These are phyloP conservation scores for Agrotis ipsilon DNA, from an alignment of 2,888 invertebrate genomes.

Conservation along the genomic window DNA sequence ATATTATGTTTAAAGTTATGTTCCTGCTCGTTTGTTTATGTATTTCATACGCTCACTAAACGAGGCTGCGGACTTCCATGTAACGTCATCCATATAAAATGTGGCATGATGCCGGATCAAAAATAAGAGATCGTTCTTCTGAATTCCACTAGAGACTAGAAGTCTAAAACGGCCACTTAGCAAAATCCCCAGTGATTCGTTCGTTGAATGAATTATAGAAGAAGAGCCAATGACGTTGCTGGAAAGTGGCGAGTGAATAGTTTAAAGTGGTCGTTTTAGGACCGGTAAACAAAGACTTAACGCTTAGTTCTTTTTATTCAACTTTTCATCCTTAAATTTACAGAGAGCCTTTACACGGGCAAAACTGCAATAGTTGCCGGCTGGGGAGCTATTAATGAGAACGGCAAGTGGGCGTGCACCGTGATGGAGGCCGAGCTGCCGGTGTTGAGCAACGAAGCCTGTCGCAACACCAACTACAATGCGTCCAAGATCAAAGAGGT, in stretches of 20 bases:
- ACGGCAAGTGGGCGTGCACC: slow-evolving; percentile 95
- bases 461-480: slow-evolving; percentile 95
- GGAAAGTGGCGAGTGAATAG: too few relatives aligned
- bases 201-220: too few relatives aligned
- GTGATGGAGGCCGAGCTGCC: slow-evolving; percentile 96
- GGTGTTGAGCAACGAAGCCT: slow-evolving; percentile 93
- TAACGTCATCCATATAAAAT: too few relatives aligned
- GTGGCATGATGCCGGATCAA: too few relatives aligned
- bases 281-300: neutral
- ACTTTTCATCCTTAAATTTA: slow-evolving; percentile 30
- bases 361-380: slow-evolving; percentile 94
- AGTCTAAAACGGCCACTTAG: too few relatives aligned
- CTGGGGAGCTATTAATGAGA: slow-evolving; percentile 96
- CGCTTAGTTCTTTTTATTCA: neutral
- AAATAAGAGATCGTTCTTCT: too few relatives aligned
- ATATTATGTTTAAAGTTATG: neutral
- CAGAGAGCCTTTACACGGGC: slow-evolving; percentile 93
- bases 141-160: too few relatives aligned
- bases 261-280: too few relatives aligned
- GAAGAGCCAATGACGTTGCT: too few relatives aligned
- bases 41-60: too few relatives aligned
- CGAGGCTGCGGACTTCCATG: too few relatives aligned
- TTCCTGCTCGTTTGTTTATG: neutral
- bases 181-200: too few relatives aligned
- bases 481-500: slow-evolving; percentile 96